Base-by-base conservation (phyloP, 2,888 invertebrate genomes). In the Hydropsyche betteni region DNA sequence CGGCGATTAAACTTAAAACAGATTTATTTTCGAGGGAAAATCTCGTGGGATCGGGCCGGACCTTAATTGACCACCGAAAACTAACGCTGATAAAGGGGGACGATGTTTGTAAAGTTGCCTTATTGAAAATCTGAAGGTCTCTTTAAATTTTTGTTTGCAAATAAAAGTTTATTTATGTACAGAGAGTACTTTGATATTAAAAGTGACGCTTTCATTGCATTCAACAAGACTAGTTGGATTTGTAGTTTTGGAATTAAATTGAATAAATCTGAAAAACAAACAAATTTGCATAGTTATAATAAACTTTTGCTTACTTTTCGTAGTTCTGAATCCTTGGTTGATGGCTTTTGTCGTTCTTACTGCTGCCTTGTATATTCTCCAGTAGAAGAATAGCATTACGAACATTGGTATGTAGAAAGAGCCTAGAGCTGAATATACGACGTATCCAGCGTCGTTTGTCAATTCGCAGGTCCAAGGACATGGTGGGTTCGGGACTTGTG, bases 401-500 rank as follows among this genome's bases (percentile, higher is more conserved):
- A 97, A 92, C 96, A 97, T 97, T 55, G 98, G 98, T 82, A 98
- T 93, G 87, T 96, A 98, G 90, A 98, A 98, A 79, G 97, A 97
- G n/a, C 98, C 98, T 34, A 98, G 89, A 0, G 98, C 98, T 4
- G 97, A 97, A 87, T 98, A 98, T 74, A 99, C 93, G 75, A 98
- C 97, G 88, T 99, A 99, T 74, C 97, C 97, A 68, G 94, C 93
- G 84, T 97, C 96, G 86, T 95, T 95, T 82, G 96, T 97, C 80
- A 97, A 90, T 84, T 96, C 95, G 83, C 97, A 97, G 80, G 93
- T 94, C 93, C 94, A 94, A 8, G 92, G 92, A 82, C 94, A 94
- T 33, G 91, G 91, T 0, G 91, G 90, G 81, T 87, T 84, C 58
- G 82, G 80, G 16, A 76, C 70, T 4, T 71, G 74, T 84, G 82